A percentile compares a stretch with the other conserved stretches of the same genome.
Conservation (phyloP, 2,113 vertebrate species). For the Amblyornis subalaris region DNA sequence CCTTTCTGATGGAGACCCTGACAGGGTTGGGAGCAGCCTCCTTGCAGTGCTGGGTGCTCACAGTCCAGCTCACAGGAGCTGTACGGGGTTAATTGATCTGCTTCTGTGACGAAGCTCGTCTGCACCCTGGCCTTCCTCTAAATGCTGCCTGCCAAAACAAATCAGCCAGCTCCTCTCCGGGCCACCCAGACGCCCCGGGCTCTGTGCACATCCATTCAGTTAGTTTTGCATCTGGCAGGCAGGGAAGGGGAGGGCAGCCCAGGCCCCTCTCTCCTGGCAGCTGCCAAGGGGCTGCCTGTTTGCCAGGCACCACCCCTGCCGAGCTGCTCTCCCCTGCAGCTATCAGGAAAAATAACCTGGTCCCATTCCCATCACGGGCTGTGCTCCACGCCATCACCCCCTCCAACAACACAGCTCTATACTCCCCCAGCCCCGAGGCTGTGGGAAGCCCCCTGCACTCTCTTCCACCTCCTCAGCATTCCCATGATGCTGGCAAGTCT, state of each 20-base stretch:
- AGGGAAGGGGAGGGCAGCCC: neutral
- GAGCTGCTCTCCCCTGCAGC: neutral
- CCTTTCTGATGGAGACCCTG: neutral
- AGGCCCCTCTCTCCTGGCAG: neutral
- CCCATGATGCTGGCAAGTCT: neutral
- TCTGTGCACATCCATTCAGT: conserved; percentile 8
- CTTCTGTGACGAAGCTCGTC: conserved; percentile 23
- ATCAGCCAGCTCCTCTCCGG: conserved; percentile 22
- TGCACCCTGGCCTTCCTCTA: conserved; percentile 27
- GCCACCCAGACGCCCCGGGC: neutral
- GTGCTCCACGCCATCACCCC: neutral
- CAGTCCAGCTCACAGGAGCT: neutral
- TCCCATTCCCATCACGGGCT: neutral
- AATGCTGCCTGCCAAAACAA: conserved; percentile 45
- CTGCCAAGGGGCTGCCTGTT: neutral
- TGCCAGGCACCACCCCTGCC: neutral
- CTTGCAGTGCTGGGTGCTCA: neutral
- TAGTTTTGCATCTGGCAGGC: conserved; percentile 1
- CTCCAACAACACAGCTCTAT: neutral
- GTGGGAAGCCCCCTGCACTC: neutral
- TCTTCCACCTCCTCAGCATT: neutral
- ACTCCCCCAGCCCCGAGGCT: accelerated
- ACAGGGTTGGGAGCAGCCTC: neutral
- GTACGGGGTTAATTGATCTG: conserved; percentile 55
- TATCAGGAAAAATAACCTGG: neutral